Evolutionary conservation across 2,888 invertebrate species (phyloP).

Genomic region (Thereva unica): DNA sequence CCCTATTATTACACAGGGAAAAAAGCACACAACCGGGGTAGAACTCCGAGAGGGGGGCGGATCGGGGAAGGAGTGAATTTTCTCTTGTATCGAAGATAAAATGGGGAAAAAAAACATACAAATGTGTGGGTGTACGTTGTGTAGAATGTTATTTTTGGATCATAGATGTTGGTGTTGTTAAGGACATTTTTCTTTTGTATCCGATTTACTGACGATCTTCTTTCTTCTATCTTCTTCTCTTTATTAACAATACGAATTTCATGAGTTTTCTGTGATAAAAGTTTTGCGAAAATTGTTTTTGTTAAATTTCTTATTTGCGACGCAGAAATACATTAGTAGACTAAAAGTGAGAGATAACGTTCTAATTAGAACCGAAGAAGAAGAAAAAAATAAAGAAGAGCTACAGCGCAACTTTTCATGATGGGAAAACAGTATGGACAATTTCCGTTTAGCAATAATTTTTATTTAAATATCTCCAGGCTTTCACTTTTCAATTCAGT

Average conservation of each 20-base stretch:
- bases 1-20: constrained; percentile 3
- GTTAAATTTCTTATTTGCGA: not conserved
- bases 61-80: not conserved
- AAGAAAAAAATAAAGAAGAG: too few relatives aligned
- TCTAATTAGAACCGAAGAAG: too few relatives aligned
- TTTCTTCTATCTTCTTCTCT: constrained; percentile 12
- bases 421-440: too few relatives aligned
- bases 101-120: not conserved
- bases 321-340: too few relatives aligned
- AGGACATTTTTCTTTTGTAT: constrained; percentile 22
- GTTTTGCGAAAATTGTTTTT: not conserved
- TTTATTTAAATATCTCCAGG: too few relatives aligned
- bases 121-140: constrained; percentile 18
- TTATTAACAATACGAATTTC: not conserved
- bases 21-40: too few relatives aligned
- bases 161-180: constrained; percentile 18
- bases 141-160: constrained; percentile 11
- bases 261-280: not conserved
- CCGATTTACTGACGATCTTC: constrained; percentile 14
- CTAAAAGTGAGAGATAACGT: too few relatives aligned
- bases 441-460: too few relatives aligned
- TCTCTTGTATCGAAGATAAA: constrained; percentile 2
- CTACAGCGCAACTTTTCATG: too few relatives aligned
- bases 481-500: too few relatives aligned
- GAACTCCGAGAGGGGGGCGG: too few relatives aligned